These are phyloP conservation scores for Fregetta grallaria DNA, from an alignment of 2,113 vertebrate genomes.

Conservation along the genomic window DNA sequence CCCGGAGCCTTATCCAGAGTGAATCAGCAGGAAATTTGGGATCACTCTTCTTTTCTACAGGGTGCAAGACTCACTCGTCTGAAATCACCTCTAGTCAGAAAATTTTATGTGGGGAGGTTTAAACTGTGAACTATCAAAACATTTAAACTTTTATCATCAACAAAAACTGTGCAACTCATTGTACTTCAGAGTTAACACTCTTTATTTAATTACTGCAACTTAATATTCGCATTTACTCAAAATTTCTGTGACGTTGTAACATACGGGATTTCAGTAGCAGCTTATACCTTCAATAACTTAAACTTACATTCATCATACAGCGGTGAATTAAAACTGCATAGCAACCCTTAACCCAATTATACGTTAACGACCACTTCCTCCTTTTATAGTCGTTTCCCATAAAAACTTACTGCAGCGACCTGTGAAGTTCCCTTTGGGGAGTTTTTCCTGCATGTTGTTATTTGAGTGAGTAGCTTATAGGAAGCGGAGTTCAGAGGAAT, in stretches of 20 bases:
- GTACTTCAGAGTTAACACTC: background rate
- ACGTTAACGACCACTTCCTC: background rate
- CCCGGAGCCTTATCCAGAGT: background rate
- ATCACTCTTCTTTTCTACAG: background rate
- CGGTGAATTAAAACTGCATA: rapidly evolving
- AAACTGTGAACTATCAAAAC: background rate
- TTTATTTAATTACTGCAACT: background rate
- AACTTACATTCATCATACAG: background rate
- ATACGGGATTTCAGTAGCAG: background rate
- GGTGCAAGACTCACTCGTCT: background rate
- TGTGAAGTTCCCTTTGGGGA: background rate
- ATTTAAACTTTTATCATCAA: background rate
- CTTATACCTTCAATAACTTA: background rate
- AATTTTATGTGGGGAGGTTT: background rate
- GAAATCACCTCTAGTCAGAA: background rate
- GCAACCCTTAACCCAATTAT: too few species aligned
- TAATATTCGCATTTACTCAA: background rate
- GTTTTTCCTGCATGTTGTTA: background rate
- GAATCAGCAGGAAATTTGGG: background rate
- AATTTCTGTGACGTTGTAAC: background rate
- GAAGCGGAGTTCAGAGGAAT: background rate
- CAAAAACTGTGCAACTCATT: background rate
- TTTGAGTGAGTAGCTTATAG: background rate
- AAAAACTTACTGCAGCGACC: background rate
- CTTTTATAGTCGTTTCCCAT: background rate